Evolutionary conservation across 2,113 vertebrate species (phyloP).

Genomic region (Erinaceus europaeus): DNA sequence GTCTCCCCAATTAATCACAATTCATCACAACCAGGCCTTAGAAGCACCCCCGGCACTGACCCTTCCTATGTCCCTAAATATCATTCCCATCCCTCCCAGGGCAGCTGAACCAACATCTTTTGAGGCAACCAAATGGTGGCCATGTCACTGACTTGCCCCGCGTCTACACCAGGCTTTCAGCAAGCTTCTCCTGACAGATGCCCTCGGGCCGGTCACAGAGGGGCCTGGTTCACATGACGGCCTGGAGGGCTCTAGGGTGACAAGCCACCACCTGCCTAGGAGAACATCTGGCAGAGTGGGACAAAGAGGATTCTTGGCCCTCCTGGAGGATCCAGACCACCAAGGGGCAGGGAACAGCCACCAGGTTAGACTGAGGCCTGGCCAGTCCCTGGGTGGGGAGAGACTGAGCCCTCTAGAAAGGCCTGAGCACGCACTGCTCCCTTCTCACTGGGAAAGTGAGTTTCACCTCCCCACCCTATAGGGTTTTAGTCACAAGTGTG

Average conservation of each 20-base stretch:
- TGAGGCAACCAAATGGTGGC: constrained; percentile 69
- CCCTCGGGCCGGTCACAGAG: background rate
- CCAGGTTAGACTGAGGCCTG: background rate
- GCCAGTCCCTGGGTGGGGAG: background rate
- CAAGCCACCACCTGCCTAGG: constrained; percentile 42
- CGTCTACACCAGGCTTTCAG: constrained; percentile 46
- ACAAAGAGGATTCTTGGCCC: constrained; percentile 54
- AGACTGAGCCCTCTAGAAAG: background rate
- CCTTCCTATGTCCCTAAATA: constrained; percentile 39
- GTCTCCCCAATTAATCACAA: constrained; percentile 55
- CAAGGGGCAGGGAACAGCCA: background rate
- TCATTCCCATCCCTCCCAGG: constrained; percentile 67
- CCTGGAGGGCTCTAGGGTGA: constrained; percentile 35
- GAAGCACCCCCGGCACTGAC: constrained; percentile 10
- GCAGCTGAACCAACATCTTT: constrained; percentile 76
- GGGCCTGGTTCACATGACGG: constrained; percentile 27
- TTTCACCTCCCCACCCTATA: background rate
- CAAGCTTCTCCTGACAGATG: constrained; percentile 51
- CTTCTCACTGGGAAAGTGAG: background rate
- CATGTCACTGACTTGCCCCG: constrained; percentile 47
- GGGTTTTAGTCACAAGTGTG: background rate
- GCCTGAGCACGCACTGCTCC: background rate
- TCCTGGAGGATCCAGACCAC: constrained; percentile 21
- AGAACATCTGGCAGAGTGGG: constrained; percentile 59
- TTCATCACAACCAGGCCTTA: constrained; percentile 15